Conservation (phyloP, 2,888 invertebrate genomes). For the Seladonia tumulorum region DNA sequence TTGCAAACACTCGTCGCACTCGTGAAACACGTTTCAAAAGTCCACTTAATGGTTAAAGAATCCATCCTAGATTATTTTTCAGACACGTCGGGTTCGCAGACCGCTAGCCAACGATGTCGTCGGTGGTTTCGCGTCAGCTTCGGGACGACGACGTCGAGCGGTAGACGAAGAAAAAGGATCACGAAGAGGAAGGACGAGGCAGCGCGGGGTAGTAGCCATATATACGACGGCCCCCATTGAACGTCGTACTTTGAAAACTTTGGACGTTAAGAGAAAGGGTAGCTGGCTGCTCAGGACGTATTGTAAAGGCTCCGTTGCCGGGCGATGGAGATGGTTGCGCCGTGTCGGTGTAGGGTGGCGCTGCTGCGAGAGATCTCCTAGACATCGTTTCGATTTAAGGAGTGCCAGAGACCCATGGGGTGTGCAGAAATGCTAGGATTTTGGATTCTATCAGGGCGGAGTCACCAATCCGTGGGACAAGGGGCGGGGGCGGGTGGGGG, state of each 20-base stretch:
- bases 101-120: conserved; percentile 61
- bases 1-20: background rate
- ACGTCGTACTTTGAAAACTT: conserved; percentile 84
- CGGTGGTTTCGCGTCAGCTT: conserved; percentile 74
- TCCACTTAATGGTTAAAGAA: background rate
- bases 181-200: conserved; percentile 45
- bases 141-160: conserved; percentile 47
- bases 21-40: background rate
- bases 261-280: conserved; percentile 84
- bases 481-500: background rate
- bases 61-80: conserved; percentile 58
- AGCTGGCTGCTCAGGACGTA: conserved; percentile 81
- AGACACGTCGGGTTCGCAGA: conserved; percentile 48
- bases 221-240: conserved; percentile 80
- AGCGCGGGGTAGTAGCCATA: conserved; percentile 63
- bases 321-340: conserved; percentile 60
- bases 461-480: conserved; percentile 25
- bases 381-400: conserved; percentile 76
- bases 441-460: conserved; percentile 72
- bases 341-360: conserved; percentile 67
- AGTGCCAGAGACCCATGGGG: conserved; percentile 66
- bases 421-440: conserved; percentile 71
- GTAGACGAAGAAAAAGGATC: conserved; percentile 62
- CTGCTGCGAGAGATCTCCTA: conserved; percentile 69
- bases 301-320: conserved; percentile 79